A percentile compares a stretch with the other conserved stretches of the same genome.
These are phyloP conservation scores for Altica lythri DNA, from an alignment of 2,888 invertebrate species.

Conservation along the genomic window DNA sequence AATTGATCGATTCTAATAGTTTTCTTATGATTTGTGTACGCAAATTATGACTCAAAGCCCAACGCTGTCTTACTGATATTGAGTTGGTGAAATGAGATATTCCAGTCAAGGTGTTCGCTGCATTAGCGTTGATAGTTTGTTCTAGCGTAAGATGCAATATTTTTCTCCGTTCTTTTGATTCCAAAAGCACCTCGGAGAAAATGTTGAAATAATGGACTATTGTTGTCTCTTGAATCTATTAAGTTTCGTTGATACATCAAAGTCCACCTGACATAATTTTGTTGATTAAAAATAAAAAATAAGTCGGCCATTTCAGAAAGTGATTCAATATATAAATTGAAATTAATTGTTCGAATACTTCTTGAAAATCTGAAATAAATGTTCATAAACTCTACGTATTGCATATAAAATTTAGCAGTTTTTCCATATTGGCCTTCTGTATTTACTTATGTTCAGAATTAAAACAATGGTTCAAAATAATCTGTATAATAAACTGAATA, in stretches of 20 bases:
- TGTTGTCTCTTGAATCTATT: neutral
- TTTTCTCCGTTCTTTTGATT: neutral
- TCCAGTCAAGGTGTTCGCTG: neutral
- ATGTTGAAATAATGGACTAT: neutral
- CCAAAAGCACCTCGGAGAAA: slow-evolving; percentile 1
- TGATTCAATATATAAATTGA: neutral
- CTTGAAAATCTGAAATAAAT: neutral
- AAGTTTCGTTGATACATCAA: neutral
- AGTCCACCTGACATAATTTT: neutral
- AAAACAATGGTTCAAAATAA: no score
- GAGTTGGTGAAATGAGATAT: neutral
- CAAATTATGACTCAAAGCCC: neutral
- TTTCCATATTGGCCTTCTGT: neutral
- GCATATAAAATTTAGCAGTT: neutral
- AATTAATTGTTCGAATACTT: neutral
- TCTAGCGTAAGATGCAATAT: neutral
- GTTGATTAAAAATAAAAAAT: neutral
- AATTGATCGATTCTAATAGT: neutral
- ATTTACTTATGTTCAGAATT: no score
- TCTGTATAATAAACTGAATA: no score
- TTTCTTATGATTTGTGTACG: neutral
- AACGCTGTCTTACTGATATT: neutral
- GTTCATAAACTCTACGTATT: neutral
- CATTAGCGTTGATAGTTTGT: neutral
- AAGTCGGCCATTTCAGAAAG: neutral